These are phyloP conservation scores for Lipotes vexillifer DNA, from an alignment of 2,113 vertebrate species.

Conservation along the genomic window DNA sequence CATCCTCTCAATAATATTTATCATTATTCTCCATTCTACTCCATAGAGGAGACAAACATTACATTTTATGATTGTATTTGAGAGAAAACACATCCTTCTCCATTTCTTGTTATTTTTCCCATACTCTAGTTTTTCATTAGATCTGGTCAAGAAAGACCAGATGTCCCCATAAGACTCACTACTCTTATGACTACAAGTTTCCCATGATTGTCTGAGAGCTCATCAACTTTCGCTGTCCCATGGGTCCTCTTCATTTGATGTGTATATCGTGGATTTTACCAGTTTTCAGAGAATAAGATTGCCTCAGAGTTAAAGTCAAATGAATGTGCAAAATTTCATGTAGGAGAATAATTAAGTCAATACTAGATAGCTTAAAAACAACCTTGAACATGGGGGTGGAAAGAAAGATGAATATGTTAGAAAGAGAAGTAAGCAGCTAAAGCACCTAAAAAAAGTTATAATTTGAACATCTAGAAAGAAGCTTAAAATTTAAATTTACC, in stretches of 20 bases:
- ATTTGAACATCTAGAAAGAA: background rate
- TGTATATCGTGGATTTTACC: background rate
- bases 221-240: background rate
- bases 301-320: constrained; percentile 1
- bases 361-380: background rate
- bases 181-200: background rate
- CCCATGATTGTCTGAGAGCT: background rate
- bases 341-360: background rate
- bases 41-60: background rate
- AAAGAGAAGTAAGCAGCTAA: background rate
- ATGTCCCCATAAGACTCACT: background rate
- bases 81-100: background rate
- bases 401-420: background rate
- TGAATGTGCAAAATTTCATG: background rate
- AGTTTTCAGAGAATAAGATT: background rate
- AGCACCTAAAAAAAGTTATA: background rate
- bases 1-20: background rate
- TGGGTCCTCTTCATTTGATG: background rate
- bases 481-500: background rate
- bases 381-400: background rate
- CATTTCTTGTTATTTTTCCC: background rate
- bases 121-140: background rate
- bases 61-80: background rate
- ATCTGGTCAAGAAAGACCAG: background rate
- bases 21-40: background rate